These are phyloP conservation scores for Mamestra brassicae DNA, from an alignment of 2,888 invertebrate genomes.

Conservation along the genomic window DNA sequence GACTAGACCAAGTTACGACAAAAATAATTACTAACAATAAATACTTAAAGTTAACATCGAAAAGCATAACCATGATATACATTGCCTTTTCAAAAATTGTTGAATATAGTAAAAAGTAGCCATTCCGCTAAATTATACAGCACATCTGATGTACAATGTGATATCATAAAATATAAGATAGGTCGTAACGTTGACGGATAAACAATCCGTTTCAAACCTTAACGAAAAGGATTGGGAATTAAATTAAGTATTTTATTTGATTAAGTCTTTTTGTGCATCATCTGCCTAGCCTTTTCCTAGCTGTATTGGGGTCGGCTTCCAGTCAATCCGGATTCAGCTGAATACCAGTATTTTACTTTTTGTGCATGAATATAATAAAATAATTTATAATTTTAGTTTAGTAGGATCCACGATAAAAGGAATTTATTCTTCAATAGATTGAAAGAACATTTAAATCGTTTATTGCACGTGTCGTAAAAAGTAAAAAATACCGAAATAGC, in stretches of 20 bases:
- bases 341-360: no score
- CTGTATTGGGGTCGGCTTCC: no score
- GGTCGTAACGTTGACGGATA: neutral
- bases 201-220: neutral
- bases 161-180: neutral
- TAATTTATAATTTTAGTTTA: no score
- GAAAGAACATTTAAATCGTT: neutral
- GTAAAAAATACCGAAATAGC: neutral
- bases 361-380: no score
- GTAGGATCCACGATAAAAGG: neutral
- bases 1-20: constrained; percentile 37
- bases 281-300: no score
- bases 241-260: constrained; percentile 1
- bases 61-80: constrained; percentile 16
- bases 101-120: neutral
- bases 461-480: no score
- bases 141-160: neutral
- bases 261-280: neutral
- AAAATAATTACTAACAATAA: constrained; percentile 30
- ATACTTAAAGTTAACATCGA: constrained; percentile 16
- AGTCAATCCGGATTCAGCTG: no score
- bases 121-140: neutral
- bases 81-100: constrained; percentile 6
- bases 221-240: constrained; percentile 1
- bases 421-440: neutral